phyloP scores from a whole-genome alignment of 2,888 invertebrate species.

The Rhamphomyia laevipes region DNA sequence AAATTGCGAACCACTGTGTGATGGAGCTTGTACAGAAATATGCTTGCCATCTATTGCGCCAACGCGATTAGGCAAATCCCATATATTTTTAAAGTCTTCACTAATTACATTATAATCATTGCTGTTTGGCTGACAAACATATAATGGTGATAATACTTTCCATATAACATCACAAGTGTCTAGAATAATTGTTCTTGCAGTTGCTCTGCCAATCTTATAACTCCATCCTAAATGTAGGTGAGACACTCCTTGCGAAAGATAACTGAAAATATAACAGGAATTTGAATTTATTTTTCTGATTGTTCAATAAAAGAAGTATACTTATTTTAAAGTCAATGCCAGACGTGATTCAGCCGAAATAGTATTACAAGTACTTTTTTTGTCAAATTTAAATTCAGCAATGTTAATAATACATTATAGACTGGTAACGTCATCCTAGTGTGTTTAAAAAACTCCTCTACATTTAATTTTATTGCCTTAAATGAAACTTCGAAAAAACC shows the following conservation, averaged over 20 bases:
- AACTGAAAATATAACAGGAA: constrained; percentile 1
- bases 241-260: not conserved
- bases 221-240: not conserved
- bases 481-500: not conserved
- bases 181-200: constrained; percentile 3
- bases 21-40: constrained; percentile 15
- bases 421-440: not conserved
- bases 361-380: not conserved
- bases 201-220: constrained; percentile 7
- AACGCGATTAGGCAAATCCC: constrained; percentile 19
- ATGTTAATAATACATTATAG: not conserved
- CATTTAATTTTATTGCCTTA: not conserved
- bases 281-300: not conserved
- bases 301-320: not conserved
- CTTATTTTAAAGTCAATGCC: constrained; percentile 5
- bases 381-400: not conserved
- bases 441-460: not conserved
- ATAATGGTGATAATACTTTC: not conserved
- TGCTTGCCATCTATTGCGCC: constrained; percentile 20
- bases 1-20: constrained; percentile 15
- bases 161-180: constrained; percentile 4
- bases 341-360: not conserved
- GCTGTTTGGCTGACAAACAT: not conserved
- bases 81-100: constrained; percentile 14
- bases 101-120: constrained; percentile 1